Base-by-base conservation (phyloP, 2,888 invertebrate genomes). In the Lissocephala sabroskyi region DNA sequence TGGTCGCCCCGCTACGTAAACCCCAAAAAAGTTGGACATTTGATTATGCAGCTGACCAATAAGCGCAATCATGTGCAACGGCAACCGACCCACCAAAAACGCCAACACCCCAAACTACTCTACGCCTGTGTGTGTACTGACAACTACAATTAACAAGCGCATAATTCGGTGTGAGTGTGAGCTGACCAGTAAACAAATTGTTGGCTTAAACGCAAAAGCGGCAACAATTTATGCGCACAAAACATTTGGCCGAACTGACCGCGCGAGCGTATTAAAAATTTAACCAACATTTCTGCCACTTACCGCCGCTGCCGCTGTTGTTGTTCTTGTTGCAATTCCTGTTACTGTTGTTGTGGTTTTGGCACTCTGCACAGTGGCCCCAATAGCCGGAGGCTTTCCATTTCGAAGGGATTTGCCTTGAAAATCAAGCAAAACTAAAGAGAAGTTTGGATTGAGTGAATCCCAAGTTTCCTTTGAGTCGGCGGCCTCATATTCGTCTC, bases 171-270 rank as follows among this genome's bases (percentile, higher is more conserved):
- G 50, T n/a, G 33, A 43, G 14, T 51, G 65, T 51, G 55, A 64
- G 71, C 54, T 64, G 58, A 62, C 75, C 77, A 64, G 59, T 49
- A 68, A 75, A 75, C 74, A 75, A 75, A 77, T 68, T 78, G 78
- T 71, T 75, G 74, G 74, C 74, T 62, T 59, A 62, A 66, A 75
- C 58, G 71, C 68, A 65, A 75, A 78, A 71, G 57, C 53, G 52
- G 55, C 63, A 62, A 65, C 61, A 67, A 73, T 73, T 76, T 73
- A 73, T 76, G 65, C 59, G 54, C 51, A 53, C 26, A 55, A 53
- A 56, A 48, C 33, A 48, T 45, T 60, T 47, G 52, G 29, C 50
- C 13, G 7, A 55, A 49, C 49, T 41, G 50, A 41, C 39, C 35
- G 33, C 49, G 50, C 64, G 23, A 23, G 23, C 23, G 23, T 23